Evolutionary conservation across 2,888 invertebrate species (phyloP).

Genomic region (Thumatha senex): DNA sequence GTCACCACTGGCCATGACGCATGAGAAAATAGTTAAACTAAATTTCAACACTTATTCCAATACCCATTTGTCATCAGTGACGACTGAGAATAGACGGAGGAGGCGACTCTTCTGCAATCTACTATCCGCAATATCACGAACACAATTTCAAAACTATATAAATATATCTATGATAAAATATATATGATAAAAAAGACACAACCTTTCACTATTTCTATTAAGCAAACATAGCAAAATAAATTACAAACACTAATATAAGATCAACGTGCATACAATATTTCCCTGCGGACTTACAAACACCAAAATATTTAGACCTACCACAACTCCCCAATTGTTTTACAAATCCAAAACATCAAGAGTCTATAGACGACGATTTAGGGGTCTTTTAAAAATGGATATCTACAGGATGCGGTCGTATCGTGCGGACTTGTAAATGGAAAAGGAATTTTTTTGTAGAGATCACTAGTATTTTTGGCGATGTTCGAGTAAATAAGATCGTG

Average conservation of each 20-base stretch:
- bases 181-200: background rate
- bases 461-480: constrained; percentile 26
- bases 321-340: background rate
- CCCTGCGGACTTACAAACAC: constrained; percentile 31
- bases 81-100: too few relatives aligned
- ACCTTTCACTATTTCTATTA: constrained; percentile 33
- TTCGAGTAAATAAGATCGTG: constrained; percentile 21
- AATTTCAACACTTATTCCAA: too few relatives aligned
- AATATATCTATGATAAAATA: too few relatives aligned
- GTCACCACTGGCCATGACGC: too few relatives aligned
- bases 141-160: too few relatives aligned
- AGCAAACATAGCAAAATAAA: constrained; percentile 33
- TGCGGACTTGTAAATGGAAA: constrained; percentile 25
- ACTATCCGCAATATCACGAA: too few relatives aligned
- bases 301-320: constrained; percentile 17
- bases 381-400: constrained; percentile 21
- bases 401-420: constrained; percentile 13
- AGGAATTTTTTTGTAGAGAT: constrained; percentile 27
- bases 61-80: too few relatives aligned
- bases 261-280: constrained; percentile 48
- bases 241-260: constrained; percentile 40
- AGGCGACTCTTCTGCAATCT: too few relatives aligned
- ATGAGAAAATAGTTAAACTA: too few relatives aligned
- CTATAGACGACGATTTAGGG: background rate
- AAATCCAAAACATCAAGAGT: background rate